Base-by-base conservation (phyloP, 2,113 vertebrate species). In the Trematomus loennbergii region DNA sequence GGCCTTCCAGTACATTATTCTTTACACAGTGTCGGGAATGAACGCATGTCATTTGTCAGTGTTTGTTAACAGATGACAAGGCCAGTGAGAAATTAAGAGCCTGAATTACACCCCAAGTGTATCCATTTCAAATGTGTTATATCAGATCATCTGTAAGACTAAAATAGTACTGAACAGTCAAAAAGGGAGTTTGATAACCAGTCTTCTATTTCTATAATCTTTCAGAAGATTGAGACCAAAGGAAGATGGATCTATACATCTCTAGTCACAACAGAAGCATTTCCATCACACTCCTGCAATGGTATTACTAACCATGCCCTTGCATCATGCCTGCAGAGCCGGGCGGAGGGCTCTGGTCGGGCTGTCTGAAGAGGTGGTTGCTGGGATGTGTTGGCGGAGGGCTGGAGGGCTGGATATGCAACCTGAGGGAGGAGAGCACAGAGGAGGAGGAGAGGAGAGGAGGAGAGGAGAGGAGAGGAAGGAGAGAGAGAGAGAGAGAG, bases 401-500 rank as follows among this genome's bases (percentile, higher is more conserved):
- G 86, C 98, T 99, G 82, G 98, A 98, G 49, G 97, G 97, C 92
- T 99, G 97, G 89, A 99, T 99, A 90, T 94, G 96, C 93, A 99
- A 97, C 96, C 98, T 99, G 76, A 25, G 82, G 58, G 88, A 87
- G 89, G 90, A 91, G 92, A 53, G 82, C 84, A 77, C 73, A 74
- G 71, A 75, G 69, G 50, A 78, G 82, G 76, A 81, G 82, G 74
- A 77, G 87, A 71, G 48, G 73, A 80, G 75, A 71, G 57, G 59
- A 62, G 45, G 75, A 69, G 81, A 78, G 13, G 75, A 69, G 81
- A 78, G 8, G n/a, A n/a, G n/a, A n/a, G n/a, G n/a, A n/a, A n/a
- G n/a, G n/a, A n/a, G n/a, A 79, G 72, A 80, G 87, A 72, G 49
- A 25, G 67, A 78, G 75, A 77, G 22, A 70, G 59, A 73, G 57